These are phyloP conservation scores for Alethe castanea DNA, from an alignment of 2,113 vertebrate species.

Conservation along the genomic window DNA sequence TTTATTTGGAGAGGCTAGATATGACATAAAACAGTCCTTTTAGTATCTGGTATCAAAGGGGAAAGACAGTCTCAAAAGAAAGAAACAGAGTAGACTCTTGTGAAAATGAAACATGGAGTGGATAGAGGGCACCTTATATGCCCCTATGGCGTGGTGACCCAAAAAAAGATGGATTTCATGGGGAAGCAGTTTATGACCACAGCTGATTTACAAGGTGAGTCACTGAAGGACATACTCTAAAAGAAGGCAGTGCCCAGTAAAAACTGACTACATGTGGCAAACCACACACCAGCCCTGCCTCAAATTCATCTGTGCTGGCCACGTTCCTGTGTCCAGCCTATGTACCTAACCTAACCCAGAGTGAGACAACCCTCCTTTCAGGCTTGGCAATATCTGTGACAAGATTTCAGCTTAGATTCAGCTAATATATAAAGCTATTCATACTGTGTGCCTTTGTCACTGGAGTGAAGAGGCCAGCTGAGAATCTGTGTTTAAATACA, in stretches of 20 bases:
- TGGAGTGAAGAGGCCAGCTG: slow-evolving; percentile 1
- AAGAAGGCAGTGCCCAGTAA: slow-evolving; percentile 27
- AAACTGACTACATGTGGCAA: slow-evolving; percentile 30
- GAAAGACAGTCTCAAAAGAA: background rate
- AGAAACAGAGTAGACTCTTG: background rate
- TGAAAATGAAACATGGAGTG: background rate
- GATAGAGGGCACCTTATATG: background rate
- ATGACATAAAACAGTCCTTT: background rate
- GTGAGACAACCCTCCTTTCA: background rate
- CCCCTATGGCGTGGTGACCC: background rate
- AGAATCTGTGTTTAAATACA: slow-evolving; percentile 40
- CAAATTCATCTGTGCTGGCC: background rate
- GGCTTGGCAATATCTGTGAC: background rate
- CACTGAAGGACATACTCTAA: slow-evolving; percentile 23
- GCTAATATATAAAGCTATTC: slow-evolving; percentile 29
- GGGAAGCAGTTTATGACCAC: background rate
- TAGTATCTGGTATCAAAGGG: background rate
- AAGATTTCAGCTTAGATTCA: slow-evolving; percentile 33
- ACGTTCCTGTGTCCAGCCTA: background rate
- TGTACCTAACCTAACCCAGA: background rate
- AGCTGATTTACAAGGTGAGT: slow-evolving; percentile 58
- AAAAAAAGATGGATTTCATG: background rate
- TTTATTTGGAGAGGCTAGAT: background rate
- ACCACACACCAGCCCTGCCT: slow-evolving; percentile 32
- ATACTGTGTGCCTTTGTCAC: slow-evolving; percentile 12